Evolutionary conservation across 2,888 invertebrate genomes (phyloP).

Genomic region (Ptychoptera albimana): DNA sequence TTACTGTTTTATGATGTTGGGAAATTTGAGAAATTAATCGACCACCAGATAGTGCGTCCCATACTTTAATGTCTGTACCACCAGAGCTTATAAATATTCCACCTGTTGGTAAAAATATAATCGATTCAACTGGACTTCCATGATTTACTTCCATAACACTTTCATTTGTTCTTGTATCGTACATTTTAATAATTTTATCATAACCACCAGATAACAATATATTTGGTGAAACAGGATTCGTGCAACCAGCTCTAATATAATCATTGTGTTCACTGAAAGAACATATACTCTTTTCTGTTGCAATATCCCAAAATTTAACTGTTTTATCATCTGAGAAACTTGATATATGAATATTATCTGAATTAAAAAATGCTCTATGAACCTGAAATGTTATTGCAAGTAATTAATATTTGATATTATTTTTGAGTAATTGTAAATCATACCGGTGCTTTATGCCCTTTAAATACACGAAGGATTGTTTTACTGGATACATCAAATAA

Average conservation of each 20-base stretch:
- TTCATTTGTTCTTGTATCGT: constrained; percentile 61
- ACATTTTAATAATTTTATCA: constrained; percentile 75
- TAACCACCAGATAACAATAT: constrained; percentile 76
- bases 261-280: constrained; percentile 55
- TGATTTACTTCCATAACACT: constrained; percentile 64
- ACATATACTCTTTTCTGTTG: constrained; percentile 56
- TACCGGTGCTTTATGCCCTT: constrained; percentile 63
- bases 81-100: constrained; percentile 85
- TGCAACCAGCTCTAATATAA: constrained; percentile 71
- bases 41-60: constrained; percentile 85
- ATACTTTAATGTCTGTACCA: constrained; percentile 78
- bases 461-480: constrained; percentile 67
- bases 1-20: constrained; percentile 92
- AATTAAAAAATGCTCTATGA: constrained; percentile 68
- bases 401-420: constrained; percentile 7
- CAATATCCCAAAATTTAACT: constrained; percentile 80
- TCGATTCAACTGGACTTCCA: constrained; percentile 76
- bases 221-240: constrained; percentile 58
- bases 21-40: constrained; percentile 68
- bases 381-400: neutral
- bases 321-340: constrained; percentile 88
- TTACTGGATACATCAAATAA: constrained; percentile 78
- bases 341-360: constrained; percentile 58
- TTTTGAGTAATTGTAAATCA: constrained; percentile 13
- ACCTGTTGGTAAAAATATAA: constrained; percentile 76